Evolutionary conservation across 2,797 vertebrate species (phyloP), one percentile per base, ranked within the genome.

Genomic region (Simalia tracyae): DNA sequence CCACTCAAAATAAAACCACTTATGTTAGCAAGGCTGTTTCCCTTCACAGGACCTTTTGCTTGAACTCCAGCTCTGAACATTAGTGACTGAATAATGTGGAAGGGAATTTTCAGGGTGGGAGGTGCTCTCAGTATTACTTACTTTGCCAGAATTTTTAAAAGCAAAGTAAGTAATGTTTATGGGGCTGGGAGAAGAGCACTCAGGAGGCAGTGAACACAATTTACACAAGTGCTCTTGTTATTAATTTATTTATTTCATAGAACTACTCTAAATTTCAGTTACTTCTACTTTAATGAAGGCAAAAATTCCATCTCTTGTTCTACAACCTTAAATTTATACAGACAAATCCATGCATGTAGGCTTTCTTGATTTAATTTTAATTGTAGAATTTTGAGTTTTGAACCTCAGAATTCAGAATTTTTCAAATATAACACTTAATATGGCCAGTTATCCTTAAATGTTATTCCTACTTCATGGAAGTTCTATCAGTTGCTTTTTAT

Each of bases 1-100:
- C 50, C 6, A 90, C 91, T 68, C 93, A 91, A 94, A 87, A 96
- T 94, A 94, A 95, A 95, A 36, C 89, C 89, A 42, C 92, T 93
- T 92, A 88, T 95, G 91, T 72, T 91, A 93, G 93, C 46, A 92
- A 63, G 93, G 42, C 93, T 72, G 19, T 94, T 96, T 96, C 94
- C 91, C 93, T 96, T 96, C 76, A 0, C 95, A 97, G 94, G 91
- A 94, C 91, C 94, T 96, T 94, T 96, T 15, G 91, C 91, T 63
- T 93, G 92, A 95, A 94, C 91, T 90, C 64, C 94, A 42, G 84
- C 28, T 91, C 72, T 56, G 56, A 64, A 31, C 92, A 92, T 81
- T 89, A 91, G 66, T 63, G 26, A 54, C 89, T 92, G 91, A 88
- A 64, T 91, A 60, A 11, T 9, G 28, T 68, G 36, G 64, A 57